Percentiles rank a stretch among this genome's conserved stretches.
Evolutionary conservation across 2,113 vertebrate species (phyloP).

Genomic region (rabbit (Oryctolagus cuniculus)): DNA sequence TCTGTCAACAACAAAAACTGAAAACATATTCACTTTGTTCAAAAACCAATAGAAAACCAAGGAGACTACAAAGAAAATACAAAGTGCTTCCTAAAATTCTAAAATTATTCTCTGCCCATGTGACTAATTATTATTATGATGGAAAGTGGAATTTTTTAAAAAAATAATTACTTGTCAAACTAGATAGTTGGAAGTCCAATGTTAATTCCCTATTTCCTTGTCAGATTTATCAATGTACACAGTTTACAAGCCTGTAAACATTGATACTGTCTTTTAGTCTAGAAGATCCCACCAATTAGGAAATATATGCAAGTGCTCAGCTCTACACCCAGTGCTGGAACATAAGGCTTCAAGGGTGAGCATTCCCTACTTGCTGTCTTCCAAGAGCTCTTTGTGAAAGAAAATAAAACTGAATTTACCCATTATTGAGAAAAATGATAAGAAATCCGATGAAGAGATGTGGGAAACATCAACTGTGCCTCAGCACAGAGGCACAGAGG

Average conservation of each 20-base stretch:
- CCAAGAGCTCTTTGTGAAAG: neutral
- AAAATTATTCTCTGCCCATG: neutral
- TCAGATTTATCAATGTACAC: neutral
- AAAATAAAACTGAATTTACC: neutral
- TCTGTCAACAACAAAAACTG: neutral
- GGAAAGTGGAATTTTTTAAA: neutral
- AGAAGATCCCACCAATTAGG: neutral
- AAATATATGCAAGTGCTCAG: neutral
- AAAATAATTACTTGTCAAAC: neutral
- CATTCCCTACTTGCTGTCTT: accelerated
- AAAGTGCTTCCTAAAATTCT: neutral
- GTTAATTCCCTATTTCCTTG: neutral
- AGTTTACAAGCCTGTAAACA: neutral
- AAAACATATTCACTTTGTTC: neutral
- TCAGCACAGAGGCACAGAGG: too few species aligned
- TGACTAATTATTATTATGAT: neutral
- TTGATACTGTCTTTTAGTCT: neutral
- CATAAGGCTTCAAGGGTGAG: too few species aligned
- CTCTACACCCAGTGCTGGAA: accelerated
- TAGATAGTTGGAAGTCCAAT: neutral
- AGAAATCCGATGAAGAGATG: neutral
- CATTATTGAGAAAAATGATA: too few species aligned
- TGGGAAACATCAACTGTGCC: accelerated
- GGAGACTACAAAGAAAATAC: neutral
- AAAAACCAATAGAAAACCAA: neutral